Base-by-base conservation (phyloP, 1,140 invertebrate species). In the Holcopasites calliopsidis region DNA sequence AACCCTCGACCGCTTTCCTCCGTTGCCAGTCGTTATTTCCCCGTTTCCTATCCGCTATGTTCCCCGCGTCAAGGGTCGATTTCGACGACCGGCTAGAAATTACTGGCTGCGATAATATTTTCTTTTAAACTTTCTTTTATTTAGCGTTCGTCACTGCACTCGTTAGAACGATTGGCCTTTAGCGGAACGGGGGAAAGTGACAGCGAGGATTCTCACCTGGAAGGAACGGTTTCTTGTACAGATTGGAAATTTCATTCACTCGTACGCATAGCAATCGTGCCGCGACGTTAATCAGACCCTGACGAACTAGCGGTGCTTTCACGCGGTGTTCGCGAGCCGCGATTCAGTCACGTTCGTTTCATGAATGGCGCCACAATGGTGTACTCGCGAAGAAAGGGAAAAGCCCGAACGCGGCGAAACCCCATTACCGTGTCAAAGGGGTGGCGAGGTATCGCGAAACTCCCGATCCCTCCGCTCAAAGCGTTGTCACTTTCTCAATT, bases 71-170 rank as follows among this genome's bases (percentile, higher is more conserved):
- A n/a, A 21, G 33, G 60, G 42, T 60, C n/a, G 42, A 49, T 80
- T 66, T 75, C 58, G 61, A 74, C 77, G 62, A 79, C 18, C 58
- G 26, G 33, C 23, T 10, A 33, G 31, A 74, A 66, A 74, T 74
- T 57, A 57, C 38, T 44, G 38, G 61, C 8, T 28, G 28, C 33
- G 33, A 31, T 64, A 52, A 62, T 62, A 58, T n/a, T n/a, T n/a
- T n/a, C n/a, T n/a, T n/a, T n/a, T n/a, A n/a, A n/a, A n/a, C n/a
- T n/a, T n/a, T n/a, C n/a, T n/a, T n/a, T n/a, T n/a, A n/a, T n/a
- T n/a, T n/a, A n/a, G n/a, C n/a, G n/a, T n/a, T n/a, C n/a, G n/a
- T n/a, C n/a, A n/a, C n/a, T n/a, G n/a, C n/a, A n/a, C n/a, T n/a
- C n/a, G n/a, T n/a, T n/a, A n/a, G n/a, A n/a, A n/a, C n/a, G n/a